Evolutionary conservation across 2,888 invertebrate genomes (phyloP), one percentile per base, ranked within the genome.

Genomic region (Epirrhoe tristata): DNA sequence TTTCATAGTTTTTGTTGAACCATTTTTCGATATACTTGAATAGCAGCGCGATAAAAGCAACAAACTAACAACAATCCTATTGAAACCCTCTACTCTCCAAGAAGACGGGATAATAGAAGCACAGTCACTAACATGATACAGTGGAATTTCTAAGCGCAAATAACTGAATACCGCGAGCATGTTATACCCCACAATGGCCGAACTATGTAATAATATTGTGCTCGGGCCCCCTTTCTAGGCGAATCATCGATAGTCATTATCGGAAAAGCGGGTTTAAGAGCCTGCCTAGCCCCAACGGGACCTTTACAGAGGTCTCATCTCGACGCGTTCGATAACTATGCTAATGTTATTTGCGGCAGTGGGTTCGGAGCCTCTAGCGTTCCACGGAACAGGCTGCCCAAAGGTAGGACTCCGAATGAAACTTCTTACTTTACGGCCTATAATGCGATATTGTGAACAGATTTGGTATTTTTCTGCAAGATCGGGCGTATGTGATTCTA

Each of bases 181-280:
- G 88, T 90, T 88, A 89, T 90, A 84, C 86, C 87, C 88, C 86
- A 78, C 86, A 88, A 86, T 86, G 87, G 82, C 81, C 81, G 80
- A 87, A 90, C 87, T 88, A 86, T 88, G 87, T 93, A 93, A 91
- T 92, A 91, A 92, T 92, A 91, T 90, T 90, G 91, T 89, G 86
- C 88, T 85, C 84, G 81, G 83, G 85, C 84, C 83, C 87, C 79
- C 85, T 84, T 91, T 90, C 82, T 84, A 88, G 89, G 85, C 83
- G 87, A 90, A 91, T 92, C 93, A 93, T 93, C 92, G 90, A 91
- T 90, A 92, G 91, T 93, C 91, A 92, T 92, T 93, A 93, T 93
- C 89, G 92, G 89, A 86, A 89, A 91, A 90, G 89, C 88, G 91
- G 89, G 91, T 90, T 90, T 92, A 90, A 93, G 90, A 92, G 89